Conservation (phyloP, 2,797 vertebrate genomes). For the Masticophis lateralis region DNA sequence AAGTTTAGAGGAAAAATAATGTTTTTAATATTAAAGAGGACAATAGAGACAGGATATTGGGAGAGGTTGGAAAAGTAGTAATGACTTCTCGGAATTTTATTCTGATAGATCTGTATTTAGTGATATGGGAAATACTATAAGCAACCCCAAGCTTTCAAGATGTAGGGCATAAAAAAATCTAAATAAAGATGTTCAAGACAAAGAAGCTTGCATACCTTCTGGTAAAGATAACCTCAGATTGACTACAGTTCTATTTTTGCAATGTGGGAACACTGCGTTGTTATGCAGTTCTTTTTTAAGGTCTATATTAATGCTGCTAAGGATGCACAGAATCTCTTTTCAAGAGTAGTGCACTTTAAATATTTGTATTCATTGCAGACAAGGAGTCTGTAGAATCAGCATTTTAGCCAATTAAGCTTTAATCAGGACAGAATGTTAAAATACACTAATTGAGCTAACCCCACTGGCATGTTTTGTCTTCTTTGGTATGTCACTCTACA, state of each 20-base stretch:
- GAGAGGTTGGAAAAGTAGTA: not conserved
- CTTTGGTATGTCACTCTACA: slow-evolving; percentile 25
- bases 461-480: slow-evolving; percentile 43
- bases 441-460: slow-evolving; percentile 59
- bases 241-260: slow-evolving; percentile 1
- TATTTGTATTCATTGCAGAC: slow-evolving; percentile 63
- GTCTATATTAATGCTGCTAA: slow-evolving; percentile 48
- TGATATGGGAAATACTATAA: slow-evolving; percentile 19
- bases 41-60: not conserved
- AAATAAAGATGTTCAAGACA: slow-evolving; percentile 28
- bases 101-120: slow-evolving; percentile 13
- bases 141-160: not conserved
- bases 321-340: slow-evolving; percentile 32
- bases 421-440: slow-evolving; percentile 65
- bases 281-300: slow-evolving; percentile 47
- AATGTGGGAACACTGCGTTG: slow-evolving; percentile 30
- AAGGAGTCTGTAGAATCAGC: slow-evolving; percentile 55
- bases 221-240: slow-evolving; percentile 19
- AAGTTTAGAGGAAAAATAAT: not conserved
- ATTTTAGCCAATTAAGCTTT: slow-evolving; percentile 62
- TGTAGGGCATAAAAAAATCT: not conserved
- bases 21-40: not conserved
- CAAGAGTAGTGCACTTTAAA: slow-evolving; percentile 59
- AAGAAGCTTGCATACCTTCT: not conserved
- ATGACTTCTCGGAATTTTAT: slow-evolving; percentile 6